Evolutionary conservation across 2,797 vertebrate species (phyloP).

Genomic region (Arnoldichthys spilopterus): DNA sequence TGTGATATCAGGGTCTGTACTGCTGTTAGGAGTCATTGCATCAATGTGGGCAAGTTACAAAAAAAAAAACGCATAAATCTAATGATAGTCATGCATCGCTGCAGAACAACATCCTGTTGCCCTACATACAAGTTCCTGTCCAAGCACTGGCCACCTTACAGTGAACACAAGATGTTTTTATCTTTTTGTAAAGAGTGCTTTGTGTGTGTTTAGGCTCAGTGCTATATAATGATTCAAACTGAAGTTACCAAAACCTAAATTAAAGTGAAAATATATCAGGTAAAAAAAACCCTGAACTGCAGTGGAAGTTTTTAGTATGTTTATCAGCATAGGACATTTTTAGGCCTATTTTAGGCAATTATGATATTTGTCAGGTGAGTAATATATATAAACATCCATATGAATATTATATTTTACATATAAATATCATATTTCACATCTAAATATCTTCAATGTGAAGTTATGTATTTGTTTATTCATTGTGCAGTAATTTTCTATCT

Average conservation of each 20-base stretch:
- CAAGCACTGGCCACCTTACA: not conserved
- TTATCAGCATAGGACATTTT: no score
- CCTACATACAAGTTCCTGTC: not conserved
- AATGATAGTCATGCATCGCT: not conserved
- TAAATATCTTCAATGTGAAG: not conserved
- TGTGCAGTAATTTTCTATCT: not conserved
- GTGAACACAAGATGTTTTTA: not conserved
- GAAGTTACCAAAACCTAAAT: no score
- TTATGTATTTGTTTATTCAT: not conserved
- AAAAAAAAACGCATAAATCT: not conserved
- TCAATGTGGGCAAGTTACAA: not conserved
- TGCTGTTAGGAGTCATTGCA: not conserved
- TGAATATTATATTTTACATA: no score
- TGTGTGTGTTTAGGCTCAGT: not conserved
- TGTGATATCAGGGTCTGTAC: not conserved
- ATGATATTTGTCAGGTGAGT: no score
- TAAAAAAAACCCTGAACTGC: no score
- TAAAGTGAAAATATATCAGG: no score
- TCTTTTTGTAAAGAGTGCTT: not conserved
- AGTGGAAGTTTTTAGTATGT: no score
- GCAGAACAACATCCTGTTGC: not conserved
- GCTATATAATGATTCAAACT: no score
- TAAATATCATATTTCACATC: no score
- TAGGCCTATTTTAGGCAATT: no score
- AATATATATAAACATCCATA: no score